These are phyloP conservation scores for Channa striata DNA, from an alignment of 2,797 vertebrate genomes.

Conservation along the genomic window DNA sequence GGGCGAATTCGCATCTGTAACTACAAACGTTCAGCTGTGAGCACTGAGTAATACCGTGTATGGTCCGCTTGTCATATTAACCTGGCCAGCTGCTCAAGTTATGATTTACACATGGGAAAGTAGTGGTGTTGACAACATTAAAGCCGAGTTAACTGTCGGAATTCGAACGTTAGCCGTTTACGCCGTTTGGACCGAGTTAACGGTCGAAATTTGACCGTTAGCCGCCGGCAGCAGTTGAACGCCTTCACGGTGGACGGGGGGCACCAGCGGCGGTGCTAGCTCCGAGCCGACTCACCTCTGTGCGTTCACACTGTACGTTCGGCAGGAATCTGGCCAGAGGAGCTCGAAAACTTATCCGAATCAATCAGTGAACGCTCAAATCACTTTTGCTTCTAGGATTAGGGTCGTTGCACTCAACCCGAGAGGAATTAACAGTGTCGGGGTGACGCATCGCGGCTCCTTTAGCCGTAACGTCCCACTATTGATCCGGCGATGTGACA, in stretches of 20 bases:
- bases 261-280: neutral
- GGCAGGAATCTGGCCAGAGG: neutral
- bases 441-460: slow-evolving; percentile 49
- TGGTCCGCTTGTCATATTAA: slow-evolving; percentile 18
- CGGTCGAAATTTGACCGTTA: slow-evolving; percentile 1
- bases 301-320: neutral
- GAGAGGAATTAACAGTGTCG: neutral
- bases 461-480: slow-evolving; percentile 24
- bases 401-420: neutral
- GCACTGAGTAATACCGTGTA: slow-evolving; percentile 15
- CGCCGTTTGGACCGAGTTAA: neutral
- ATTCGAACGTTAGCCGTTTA: neutral
- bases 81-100: neutral
- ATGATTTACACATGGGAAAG: neutral
- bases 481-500: slow-evolving; percentile 61
- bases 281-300: neutral
- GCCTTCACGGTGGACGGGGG: neutral
- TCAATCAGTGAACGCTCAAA: neutral
- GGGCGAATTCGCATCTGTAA: slow-evolving; percentile 7
- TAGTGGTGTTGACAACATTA: neutral
- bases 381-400: neutral
- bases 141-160: neutral
- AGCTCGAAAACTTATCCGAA: accelerated
- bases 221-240: neutral
- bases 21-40: too few relatives aligned